Evolutionary conservation across 2,888 invertebrate species (phyloP), one percentile per base, ranked within the genome.

Genomic region (Scrobipalpa costella): DNA sequence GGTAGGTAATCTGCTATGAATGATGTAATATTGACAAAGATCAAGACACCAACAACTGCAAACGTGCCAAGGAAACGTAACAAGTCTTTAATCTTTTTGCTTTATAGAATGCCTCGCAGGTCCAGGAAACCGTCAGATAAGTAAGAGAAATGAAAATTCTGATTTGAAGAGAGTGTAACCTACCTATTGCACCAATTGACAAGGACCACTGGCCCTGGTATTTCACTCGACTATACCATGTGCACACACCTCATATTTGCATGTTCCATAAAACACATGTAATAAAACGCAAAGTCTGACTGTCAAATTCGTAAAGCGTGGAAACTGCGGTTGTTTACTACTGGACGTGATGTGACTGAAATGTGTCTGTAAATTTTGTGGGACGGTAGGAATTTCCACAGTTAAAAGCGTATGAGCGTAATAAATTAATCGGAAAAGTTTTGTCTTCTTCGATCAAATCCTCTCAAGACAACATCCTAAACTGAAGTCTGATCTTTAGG

Each of bases 281-380:
- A 9, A 52, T 52, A 52, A 52, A 52, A 13, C 9, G 50, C 27
- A 21, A 52, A 21, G 50, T 52, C 21, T 21, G 27, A 27, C 50
- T 52, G 50, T 52, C 50, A 52, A 21, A 52, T 21, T 52, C 50
- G 50, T 13, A 11, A 11, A 13, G 50, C 21, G 13, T 52, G 50
- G 50, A 52, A 52, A 52, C 44, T 44, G 44, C 44, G 44, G 6
- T 15, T n/a, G 44, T n/a, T 44, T 44, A 44, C 44, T 15, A 44
- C n/a, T n/a, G 44, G 44, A n/a, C n/a, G n/a, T n/a, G 44, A 44
- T n/a, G 7, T 44, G 44, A 44, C 15, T 44, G 15, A 5, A 15
- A n/a, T 40, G 40, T 3, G 13, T 27, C 27, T 27, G 27, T 27
- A 27, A 27, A 27, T 27, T 3, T 27, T 27, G 27, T 27, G 27